phyloP scores from a whole-genome alignment of 2,888 invertebrate genomes.

The Drosophila kanekoi region DNA sequence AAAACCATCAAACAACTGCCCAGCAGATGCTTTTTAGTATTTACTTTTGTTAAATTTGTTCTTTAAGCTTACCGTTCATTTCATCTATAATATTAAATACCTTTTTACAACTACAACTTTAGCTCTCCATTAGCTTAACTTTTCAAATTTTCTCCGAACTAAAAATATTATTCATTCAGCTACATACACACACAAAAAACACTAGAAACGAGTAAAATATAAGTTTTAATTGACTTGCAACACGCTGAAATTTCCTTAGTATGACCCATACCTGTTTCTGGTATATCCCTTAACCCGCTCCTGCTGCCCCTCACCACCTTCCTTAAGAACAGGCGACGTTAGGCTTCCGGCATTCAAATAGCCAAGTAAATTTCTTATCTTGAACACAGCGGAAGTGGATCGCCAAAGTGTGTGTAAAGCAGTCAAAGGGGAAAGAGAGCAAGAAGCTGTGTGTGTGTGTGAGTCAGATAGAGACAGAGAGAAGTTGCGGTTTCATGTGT shows the following conservation, averaged over 20 bases:
- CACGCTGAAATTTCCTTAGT: constrained; percentile 33
- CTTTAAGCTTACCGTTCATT: not conserved
- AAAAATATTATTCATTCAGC: constrained; percentile 17
- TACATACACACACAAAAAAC: not conserved
- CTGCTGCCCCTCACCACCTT: not conserved
- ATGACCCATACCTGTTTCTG: constrained; percentile 29
- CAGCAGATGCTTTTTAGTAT: no score
- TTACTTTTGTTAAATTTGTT: not conserved
- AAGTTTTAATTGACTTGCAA: constrained; percentile 74
- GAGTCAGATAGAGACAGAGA: not conserved
- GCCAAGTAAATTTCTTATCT: constrained; percentile 58
- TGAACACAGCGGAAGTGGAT: constrained; percentile 59
- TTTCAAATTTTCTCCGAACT: not conserved
- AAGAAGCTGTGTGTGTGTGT: not conserved
- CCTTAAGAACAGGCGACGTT: constrained; percentile 21
- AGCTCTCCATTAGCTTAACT: constrained; percentile 4
- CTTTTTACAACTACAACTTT: not conserved
- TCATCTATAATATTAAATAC: not conserved
- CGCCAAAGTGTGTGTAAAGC: constrained; percentile 51
- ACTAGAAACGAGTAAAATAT: constrained; percentile 18
- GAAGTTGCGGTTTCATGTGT: constrained; percentile 36
- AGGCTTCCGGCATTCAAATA: constrained; percentile 47
- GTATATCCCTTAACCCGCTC: not conserved
- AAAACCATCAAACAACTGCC: no score
- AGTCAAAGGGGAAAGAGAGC: not conserved